These are phyloP conservation scores for Plotosus lineatus DNA, from an alignment of 2,113 vertebrate genomes.

Conservation along the genomic window DNA sequence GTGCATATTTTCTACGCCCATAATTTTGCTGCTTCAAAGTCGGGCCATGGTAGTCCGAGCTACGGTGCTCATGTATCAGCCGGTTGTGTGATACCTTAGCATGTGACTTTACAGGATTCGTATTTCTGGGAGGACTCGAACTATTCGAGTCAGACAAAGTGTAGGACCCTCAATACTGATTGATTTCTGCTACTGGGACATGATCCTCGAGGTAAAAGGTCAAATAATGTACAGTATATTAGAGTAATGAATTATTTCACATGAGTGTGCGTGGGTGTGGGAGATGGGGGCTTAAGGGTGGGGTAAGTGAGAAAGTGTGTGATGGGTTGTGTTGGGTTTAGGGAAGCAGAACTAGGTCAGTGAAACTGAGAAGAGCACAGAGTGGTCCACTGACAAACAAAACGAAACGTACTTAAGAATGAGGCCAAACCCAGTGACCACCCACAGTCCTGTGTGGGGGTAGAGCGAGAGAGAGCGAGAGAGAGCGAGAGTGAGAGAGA, in stretches of 20 bases:
- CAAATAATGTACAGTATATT: neutral
- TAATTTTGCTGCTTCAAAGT: too few species aligned
- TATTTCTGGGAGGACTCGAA: neutral
- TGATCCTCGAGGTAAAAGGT: constrained; percentile 37
- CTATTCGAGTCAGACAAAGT: neutral
- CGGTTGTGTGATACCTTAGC: too few species aligned
- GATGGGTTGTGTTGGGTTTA: constrained; percentile 10
- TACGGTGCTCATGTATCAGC: too few species aligned
- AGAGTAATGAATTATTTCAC: constrained; percentile 1
- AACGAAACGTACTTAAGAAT: neutral
- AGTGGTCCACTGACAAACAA: neutral
- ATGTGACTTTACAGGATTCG: neutral
- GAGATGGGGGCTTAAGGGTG: neutral
- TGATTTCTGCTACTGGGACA: neutral
- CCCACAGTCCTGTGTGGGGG: constrained; percentile 1
- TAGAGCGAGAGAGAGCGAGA: too few species aligned
- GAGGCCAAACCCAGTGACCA: neutral
- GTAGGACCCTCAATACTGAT: neutral
- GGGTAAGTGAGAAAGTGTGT: neutral
- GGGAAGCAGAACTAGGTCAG: constrained; percentile 9
- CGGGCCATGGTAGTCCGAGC: too few species aligned
- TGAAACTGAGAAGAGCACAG: neutral
- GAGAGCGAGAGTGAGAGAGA: neutral
- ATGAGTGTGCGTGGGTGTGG: neutral
- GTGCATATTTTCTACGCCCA: too few species aligned